Base-by-base conservation (phyloP, 2,888 invertebrate genomes). In the Tortrix viridana region DNA sequence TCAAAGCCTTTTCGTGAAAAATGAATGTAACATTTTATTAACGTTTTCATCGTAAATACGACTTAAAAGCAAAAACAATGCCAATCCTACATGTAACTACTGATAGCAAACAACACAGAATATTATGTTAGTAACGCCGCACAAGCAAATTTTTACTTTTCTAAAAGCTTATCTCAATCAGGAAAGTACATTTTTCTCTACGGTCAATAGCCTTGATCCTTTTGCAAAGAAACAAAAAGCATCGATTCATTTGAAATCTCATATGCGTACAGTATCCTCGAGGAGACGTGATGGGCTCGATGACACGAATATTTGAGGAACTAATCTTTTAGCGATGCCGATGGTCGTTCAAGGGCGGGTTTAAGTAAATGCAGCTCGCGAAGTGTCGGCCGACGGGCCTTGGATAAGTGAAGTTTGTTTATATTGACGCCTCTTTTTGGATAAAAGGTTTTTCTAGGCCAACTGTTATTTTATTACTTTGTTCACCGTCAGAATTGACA, bases 251-350 rank as follows among this genome's bases (percentile, higher is more conserved):
- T 32, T 22, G 47, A 48, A 47, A 53, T 53, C 58, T 47, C 41
- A 44, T 48, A 48, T 50, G 55, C 55, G 32, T 32, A 32, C 23
- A 46, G 38, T n/a, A 47, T 48, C 53, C 26, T 54, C 20, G 26
- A 38, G 37, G 37, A 46, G 44, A 26, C 60, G 18, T 58, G 53
- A 53, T 32, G 46, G 23, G 19, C 5, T 44, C 46, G 19, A 50
- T 57, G 52, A 23, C 53, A 47, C 47, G 37, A 41, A 37, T 53
- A 37, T 60, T 32, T 60, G 20, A 57, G 62, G 57, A 52, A 57
- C 52, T 50, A 63, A 63, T 58, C 52, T 63, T 63, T 63, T 53
- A 63, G 57, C 49, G 32, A 32, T 38, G 26, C 22, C 46, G 32
- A 53, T 18, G 41, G 52, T 52, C 26, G 49, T 38, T 32, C 58